These are phyloP conservation scores for Adineta ricciae DNA, from an alignment of 2,888 invertebrate genomes.

Conservation along the genomic window DNA sequence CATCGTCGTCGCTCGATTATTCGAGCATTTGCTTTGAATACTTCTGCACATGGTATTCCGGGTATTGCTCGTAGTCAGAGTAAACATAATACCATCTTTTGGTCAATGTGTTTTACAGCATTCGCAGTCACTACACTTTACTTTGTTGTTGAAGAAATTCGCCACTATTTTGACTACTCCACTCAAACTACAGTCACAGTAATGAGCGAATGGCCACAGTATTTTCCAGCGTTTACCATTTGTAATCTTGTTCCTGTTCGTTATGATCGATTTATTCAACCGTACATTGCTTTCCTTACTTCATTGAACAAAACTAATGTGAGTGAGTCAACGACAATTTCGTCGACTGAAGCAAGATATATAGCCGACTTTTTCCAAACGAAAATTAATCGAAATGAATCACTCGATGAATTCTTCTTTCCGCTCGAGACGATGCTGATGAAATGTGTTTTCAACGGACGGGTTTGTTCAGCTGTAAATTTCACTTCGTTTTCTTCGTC, in stretches of 20 bases:
- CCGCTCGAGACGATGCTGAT: background rate
- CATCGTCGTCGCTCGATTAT: background rate
- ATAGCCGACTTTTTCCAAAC: background rate
- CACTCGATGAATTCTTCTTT: background rate
- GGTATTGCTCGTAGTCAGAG: background rate
- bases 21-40: slow-evolving; percentile 5
- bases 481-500: background rate
- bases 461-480: background rate
- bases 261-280: background rate
- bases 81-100: background rate
- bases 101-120: background rate
- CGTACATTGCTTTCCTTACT: background rate
- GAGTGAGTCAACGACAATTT: background rate
- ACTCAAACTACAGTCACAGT: slow-evolving; percentile 19
- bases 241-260: slow-evolving; percentile 10
- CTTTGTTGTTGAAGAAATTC: slow-evolving; percentile 4
- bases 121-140: background rate
- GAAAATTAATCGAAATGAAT: background rate
- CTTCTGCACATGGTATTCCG: slow-evolving; percentile 24
- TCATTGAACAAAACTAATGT: background rate
- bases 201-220: slow-evolving; percentile 18
- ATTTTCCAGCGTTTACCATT: slow-evolving; percentile 24
- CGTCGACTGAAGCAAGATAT: background rate
- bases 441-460: background rate
- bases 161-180: background rate